Evolutionary conservation across 2,888 invertebrate species (phyloP).

Genomic region (Melolontha melolontha): DNA sequence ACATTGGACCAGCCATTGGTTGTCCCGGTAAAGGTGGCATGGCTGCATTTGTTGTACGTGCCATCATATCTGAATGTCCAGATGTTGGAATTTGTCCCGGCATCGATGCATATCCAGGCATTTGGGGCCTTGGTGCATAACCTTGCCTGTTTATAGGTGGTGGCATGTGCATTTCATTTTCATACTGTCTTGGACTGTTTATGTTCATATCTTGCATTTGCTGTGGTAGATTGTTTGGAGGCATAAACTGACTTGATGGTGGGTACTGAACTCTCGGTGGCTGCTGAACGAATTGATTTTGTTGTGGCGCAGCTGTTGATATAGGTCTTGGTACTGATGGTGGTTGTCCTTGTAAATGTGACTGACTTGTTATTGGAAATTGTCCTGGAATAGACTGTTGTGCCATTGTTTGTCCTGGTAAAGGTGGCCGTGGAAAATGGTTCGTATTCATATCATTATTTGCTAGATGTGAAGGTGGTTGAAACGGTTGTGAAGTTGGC

Average conservation of each 20-base stretch:
- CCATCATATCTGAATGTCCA: slow-evolving; percentile 25
- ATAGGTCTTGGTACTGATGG: slow-evolving; percentile 34
- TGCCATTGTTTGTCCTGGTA: slow-evolving; percentile 33
- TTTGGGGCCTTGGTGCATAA: slow-evolving; percentile 24
- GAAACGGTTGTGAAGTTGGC: slow-evolving; percentile 18
- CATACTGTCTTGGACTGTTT: slow-evolving; percentile 57
- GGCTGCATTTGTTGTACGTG: slow-evolving; percentile 8
- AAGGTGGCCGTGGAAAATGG: slow-evolving; percentile 43
- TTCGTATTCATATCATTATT: slow-evolving; percentile 12
- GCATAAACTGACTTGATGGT: slow-evolving; percentile 34
- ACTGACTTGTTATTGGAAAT: slow-evolving; percentile 36
- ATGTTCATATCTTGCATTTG: slow-evolving; percentile 65
- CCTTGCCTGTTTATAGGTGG: slow-evolving; percentile 38
- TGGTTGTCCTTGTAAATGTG: no score
- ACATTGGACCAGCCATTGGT: slow-evolving; percentile 28
- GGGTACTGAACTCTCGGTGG: slow-evolving; percentile 48
- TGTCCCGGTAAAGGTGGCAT: slow-evolving; percentile 44
- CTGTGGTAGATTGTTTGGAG: slow-evolving; percentile 54
- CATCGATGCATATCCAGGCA: slow-evolving; percentile 28
- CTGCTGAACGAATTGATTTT: slow-evolving; percentile 51
- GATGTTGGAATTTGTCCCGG: slow-evolving; percentile 22
- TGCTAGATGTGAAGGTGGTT: slow-evolving; percentile 7
- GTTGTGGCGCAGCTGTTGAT: slow-evolving; percentile 35
- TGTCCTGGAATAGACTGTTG: slow-evolving; percentile 51
- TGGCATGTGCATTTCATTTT: slow-evolving; percentile 44